Conservation (phyloP, 2,888 invertebrate species). For the Pimpla rufipes region DNA sequence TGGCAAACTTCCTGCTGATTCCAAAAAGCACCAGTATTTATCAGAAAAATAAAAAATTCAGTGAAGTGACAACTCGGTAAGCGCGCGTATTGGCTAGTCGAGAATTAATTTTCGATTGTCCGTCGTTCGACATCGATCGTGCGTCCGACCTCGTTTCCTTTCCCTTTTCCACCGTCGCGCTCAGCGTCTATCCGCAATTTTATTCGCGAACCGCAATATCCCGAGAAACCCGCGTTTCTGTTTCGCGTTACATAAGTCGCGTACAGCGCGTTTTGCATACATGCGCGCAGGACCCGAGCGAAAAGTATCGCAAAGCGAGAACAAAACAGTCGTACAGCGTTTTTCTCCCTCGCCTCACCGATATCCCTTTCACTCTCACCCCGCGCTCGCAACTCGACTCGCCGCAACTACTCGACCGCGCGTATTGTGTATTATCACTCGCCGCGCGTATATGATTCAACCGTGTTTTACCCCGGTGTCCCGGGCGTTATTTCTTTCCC, state of each 20-base stretch:
- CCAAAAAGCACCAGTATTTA: too few relatives aligned
- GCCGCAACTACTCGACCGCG: conserved; percentile 1
- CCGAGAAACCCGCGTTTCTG: conserved; percentile 36
- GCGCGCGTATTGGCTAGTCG: too few relatives aligned
- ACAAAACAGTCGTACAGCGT: conserved; percentile 61
- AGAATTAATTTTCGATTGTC: conserved; percentile 11
- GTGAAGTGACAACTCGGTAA: too few relatives aligned
- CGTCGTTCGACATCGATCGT: too few relatives aligned
- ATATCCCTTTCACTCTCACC: conserved; percentile 57
- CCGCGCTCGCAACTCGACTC: conserved; percentile 5
- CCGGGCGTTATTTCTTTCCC: not conserved
- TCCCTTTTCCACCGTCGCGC: conserved; percentile 48
- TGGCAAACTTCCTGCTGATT: too few relatives aligned
- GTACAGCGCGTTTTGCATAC: conserved; percentile 13
- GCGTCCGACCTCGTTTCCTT: conserved; percentile 47
- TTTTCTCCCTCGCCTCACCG: conserved; percentile 26
- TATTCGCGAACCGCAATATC: conserved; percentile 38
- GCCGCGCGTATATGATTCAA: conserved; percentile 17
- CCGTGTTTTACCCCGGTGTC: conserved; percentile 16
- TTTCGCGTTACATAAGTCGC: conserved; percentile 54
- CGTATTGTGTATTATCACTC: conserved; percentile 31
- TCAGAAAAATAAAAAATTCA: too few relatives aligned
- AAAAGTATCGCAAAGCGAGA: conserved; percentile 51
- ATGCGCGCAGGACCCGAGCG: conserved; percentile 4
- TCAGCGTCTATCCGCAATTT: conserved; percentile 1